These are phyloP conservation scores for Thysanoteuthis rhombus DNA, from an alignment of 2,888 invertebrate genomes.

Conservation along the genomic window DNA sequence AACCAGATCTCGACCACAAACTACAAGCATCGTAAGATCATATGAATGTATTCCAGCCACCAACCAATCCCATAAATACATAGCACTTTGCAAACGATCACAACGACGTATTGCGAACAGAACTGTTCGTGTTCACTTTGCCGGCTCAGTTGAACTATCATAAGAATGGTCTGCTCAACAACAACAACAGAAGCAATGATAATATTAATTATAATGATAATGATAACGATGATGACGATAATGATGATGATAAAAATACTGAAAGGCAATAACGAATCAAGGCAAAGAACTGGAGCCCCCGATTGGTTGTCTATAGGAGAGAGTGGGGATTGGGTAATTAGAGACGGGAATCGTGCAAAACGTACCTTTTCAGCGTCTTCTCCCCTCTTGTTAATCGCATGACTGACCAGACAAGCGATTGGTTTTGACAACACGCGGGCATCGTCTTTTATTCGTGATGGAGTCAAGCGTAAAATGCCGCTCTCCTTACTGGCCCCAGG, in stretches of 20 bases:
- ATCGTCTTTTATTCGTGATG: not conserved
- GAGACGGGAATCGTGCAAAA: not conserved
- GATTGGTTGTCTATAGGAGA: not conserved
- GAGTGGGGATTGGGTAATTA: not conserved
- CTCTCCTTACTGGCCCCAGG: not conserved
- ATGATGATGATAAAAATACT: no score
- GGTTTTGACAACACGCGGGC: not conserved
- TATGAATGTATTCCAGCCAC: no score
- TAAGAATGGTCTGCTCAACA: no score
- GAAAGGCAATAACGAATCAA: not conserved
- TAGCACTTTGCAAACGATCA: no score
- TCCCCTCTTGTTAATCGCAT: not conserved
- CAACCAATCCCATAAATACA: no score
- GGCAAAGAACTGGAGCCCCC: not conserved
- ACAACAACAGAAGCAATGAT: not conserved
- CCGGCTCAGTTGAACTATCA: no score
- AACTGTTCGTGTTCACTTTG: no score
- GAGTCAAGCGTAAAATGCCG: slow-evolving; percentile 12
- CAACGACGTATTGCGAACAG: no score
- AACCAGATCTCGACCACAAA: not conserved
- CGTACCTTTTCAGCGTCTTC: not conserved
- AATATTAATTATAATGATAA: not conserved
- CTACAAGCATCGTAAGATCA: not conserved
- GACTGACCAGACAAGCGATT: not conserved
- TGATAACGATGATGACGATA: not conserved